Percentiles rank a stretch among this genome's conserved stretches.
Conservation (phyloP, 2,888 invertebrate genomes). For the Incurvaria masculella region DNA sequence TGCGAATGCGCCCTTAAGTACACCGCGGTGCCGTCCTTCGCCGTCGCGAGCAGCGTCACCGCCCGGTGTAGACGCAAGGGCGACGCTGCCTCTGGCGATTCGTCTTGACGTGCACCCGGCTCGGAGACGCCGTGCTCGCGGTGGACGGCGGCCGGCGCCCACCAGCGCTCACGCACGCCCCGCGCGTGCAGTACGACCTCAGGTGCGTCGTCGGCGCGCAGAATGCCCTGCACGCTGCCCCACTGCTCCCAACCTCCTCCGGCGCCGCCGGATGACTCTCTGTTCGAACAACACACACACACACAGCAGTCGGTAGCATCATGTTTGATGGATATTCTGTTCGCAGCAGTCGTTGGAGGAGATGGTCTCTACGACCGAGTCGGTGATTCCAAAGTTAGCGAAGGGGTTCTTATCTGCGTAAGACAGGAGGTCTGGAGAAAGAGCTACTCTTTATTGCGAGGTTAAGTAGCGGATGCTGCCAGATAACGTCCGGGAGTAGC, state of each 20-base stretch:
- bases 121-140: too few species aligned
- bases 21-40: slow-evolving; percentile 56
- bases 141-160: slow-evolving; percentile 24
- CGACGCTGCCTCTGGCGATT: neutral
- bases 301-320: neutral
- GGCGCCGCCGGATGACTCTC: slow-evolving; percentile 33
- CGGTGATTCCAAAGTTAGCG: too few species aligned
- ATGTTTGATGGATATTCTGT: too few species aligned
- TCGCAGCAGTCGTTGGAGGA: too few species aligned
- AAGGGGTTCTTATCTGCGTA: too few species aligned
- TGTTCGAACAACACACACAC: slow-evolving; percentile 23
- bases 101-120: too few species aligned
- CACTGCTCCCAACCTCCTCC: slow-evolving; percentile 60
- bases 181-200: slow-evolving; percentile 47
- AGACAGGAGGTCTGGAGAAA: too few species aligned
- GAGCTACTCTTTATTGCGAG: too few species aligned
- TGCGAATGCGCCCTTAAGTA: slow-evolving; percentile 52
- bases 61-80: slow-evolving; percentile 28
- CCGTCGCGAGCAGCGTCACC: slow-evolving; percentile 33
- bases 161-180: slow-evolving; percentile 46
- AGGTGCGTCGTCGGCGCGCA: slow-evolving; percentile 40
- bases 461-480: too few species aligned
- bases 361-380: too few species aligned
- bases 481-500: too few species aligned
- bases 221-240: slow-evolving; percentile 59